Conservation (phyloP, 2,797 vertebrate species). For the Erpetoichthys calabaricus region DNA sequence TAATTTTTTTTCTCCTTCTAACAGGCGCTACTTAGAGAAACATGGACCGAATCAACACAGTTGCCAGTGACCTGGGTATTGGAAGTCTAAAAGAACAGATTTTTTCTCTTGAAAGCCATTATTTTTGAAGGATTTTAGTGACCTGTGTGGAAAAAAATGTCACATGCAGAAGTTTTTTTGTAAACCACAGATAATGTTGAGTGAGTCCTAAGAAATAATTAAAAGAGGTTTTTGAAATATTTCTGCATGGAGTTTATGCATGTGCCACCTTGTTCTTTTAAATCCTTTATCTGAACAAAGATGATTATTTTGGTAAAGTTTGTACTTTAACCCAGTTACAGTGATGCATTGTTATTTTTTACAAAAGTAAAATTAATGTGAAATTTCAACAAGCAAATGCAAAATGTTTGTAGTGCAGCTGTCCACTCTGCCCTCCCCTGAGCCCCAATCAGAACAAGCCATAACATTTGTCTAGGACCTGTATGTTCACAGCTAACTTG, state of each 20-base stretch:
- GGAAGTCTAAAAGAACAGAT: constrained; percentile 8
- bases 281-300: constrained; percentile 52
- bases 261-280: constrained; percentile 35
- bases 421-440: too few relatives aligned
- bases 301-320: constrained; percentile 68
- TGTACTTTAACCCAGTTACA: constrained; percentile 57
- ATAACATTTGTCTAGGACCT: too few relatives aligned
- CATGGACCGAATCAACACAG: constrained; percentile 40
- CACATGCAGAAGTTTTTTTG: constrained; percentile 11
- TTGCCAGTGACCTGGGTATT: constrained; percentile 30
- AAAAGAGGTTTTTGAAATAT: constrained; percentile 27
- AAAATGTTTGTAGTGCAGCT: too few relatives aligned
- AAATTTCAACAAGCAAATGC: constrained; percentile 29
- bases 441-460: too few relatives aligned
- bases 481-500: too few relatives aligned
- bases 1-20: constrained; percentile 3
- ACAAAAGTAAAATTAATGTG: constrained; percentile 47
- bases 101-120: constrained; percentile 23
- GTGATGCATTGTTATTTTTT: constrained; percentile 57
- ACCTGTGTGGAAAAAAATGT: constrained; percentile 20
- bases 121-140: constrained; percentile 10
- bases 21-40: constrained; percentile 58
- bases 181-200: constrained; percentile 19
- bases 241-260: constrained; percentile 52
- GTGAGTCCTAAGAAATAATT: constrained; percentile 26